phyloP scores from a whole-genome alignment of 1,140 invertebrate species.

The Drosophila seguyi region DNA sequence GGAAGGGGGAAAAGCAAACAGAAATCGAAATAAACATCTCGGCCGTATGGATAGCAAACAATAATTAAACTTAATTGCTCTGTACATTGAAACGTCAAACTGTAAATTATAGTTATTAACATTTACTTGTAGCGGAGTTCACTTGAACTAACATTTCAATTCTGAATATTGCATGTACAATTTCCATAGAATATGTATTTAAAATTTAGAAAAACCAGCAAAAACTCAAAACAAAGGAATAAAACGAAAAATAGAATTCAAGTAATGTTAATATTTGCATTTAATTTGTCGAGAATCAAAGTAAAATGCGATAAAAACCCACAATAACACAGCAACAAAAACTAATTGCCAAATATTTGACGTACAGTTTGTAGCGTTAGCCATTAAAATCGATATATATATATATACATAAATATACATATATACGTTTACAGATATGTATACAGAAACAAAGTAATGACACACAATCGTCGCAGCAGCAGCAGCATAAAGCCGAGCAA shows the following conservation, averaged over 20 bases:
- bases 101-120: slow-evolving; percentile 63
- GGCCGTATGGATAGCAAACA: slow-evolving; percentile 58
- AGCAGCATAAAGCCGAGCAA: slow-evolving; percentile 51
- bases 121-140: slow-evolving; percentile 52
- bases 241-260: slow-evolving; percentile 42
- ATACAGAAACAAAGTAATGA: slow-evolving; percentile 33
- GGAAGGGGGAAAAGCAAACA: slow-evolving; percentile 29
- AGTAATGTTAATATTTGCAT: slow-evolving; percentile 72
- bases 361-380: slow-evolving; percentile 64
- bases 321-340: slow-evolving; percentile 60
- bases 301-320: slow-evolving; percentile 56
- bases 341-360: slow-evolving; percentile 83
- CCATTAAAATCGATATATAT: slow-evolving; percentile 41
- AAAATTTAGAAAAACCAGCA: slow-evolving; percentile 18
- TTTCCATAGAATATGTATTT: slow-evolving; percentile 51
- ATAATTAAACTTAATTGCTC: slow-evolving; percentile 79
- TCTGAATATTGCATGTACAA: slow-evolving; percentile 67
- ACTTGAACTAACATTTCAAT: slow-evolving; percentile 48
- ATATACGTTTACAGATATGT: slow-evolving; percentile 43
- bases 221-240: slow-evolving; percentile 42
- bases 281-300: slow-evolving; percentile 68
- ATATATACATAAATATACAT: slow-evolving; percentile 1
- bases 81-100: slow-evolving; percentile 66
- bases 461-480: slow-evolving; percentile 9
- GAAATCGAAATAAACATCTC: slow-evolving; percentile 41